phyloP scores from a whole-genome alignment of 37 sponge, comb jelly and placozoan genomes.

The Beroe forskalii region DNA sequence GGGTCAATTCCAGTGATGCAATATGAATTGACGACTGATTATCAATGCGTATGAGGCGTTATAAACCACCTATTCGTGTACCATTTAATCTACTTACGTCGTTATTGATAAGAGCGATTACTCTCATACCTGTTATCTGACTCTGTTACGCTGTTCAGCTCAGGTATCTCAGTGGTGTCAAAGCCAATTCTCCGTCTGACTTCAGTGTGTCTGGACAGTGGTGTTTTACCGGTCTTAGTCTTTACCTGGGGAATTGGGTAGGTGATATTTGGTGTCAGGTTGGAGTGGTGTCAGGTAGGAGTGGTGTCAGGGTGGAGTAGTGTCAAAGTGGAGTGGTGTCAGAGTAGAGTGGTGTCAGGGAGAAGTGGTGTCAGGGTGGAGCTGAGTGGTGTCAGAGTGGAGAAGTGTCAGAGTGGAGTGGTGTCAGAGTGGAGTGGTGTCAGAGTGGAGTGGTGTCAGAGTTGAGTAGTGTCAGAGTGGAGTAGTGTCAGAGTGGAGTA shows the following conservation, averaged over 20 bases:
- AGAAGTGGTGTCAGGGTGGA: no score
- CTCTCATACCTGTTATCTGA: constrained; percentile 63
- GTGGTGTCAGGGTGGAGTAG: not conserved
- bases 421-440: not conserved
- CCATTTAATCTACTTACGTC: no score
- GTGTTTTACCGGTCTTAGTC: not conserved
- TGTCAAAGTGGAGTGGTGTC: no score
- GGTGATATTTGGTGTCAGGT: not conserved
- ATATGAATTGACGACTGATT: no score
- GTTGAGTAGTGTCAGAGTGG: not conserved
- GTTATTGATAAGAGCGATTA: no score
- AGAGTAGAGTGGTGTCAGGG: not conserved
- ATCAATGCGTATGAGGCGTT: no score
- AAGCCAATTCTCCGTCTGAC: constrained; percentile 14
- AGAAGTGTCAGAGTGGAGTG: not conserved
- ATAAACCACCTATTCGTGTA: no score
- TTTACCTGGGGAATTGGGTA: not conserved
- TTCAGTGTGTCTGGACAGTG: constrained; percentile 9
- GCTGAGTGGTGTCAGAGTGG: not conserved
- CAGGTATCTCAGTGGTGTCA: constrained; percentile 20
- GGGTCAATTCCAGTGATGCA: not conserved
- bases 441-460: not conserved
- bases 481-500: not conserved
- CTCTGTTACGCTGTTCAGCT: constrained; percentile 28
- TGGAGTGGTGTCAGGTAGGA: not conserved